phyloP scores from a whole-genome alignment of 2,888 invertebrate genomes.

The Tenthredo mesomela region DNA sequence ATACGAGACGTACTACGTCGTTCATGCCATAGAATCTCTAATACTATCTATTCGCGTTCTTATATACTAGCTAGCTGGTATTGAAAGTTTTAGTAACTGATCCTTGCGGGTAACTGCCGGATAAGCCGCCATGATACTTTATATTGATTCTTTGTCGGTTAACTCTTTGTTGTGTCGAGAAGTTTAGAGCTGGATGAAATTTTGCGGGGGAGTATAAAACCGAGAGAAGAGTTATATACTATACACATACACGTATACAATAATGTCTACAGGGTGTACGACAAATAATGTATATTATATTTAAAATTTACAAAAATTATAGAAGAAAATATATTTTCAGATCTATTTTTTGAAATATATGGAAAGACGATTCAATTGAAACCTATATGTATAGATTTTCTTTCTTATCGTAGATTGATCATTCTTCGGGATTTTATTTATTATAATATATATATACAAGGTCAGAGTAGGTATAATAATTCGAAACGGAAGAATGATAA shows the following conservation, averaged over 20 bases:
- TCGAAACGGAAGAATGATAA: constrained; percentile 15
- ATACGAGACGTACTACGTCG: no score
- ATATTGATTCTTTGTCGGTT: constrained; percentile 30
- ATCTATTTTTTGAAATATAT: background rate
- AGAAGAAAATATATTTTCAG: background rate
- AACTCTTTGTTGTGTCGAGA: constrained; percentile 20
- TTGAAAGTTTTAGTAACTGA: constrained; percentile 24
- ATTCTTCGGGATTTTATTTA: background rate
- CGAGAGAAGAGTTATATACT: background rate
- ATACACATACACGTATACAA: background rate
- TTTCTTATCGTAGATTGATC: background rate
- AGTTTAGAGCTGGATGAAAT: constrained; percentile 5
- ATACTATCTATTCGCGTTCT: background rate
- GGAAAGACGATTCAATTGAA: no score
- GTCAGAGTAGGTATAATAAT: background rate
- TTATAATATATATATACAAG: background rate
- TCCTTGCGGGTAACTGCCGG: background rate
- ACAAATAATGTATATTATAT: background rate
- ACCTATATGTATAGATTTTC: no score
- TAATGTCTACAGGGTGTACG: background rate
- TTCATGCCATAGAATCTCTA: no score
- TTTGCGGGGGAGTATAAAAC: background rate
- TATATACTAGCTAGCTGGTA: no score
- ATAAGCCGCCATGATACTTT: background rate
- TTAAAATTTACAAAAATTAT: background rate